Evolutionary conservation across 2,888 invertebrate genomes (phyloP), one percentile per base, ranked within the genome.

Genomic region (Orthosia gracilis): DNA sequence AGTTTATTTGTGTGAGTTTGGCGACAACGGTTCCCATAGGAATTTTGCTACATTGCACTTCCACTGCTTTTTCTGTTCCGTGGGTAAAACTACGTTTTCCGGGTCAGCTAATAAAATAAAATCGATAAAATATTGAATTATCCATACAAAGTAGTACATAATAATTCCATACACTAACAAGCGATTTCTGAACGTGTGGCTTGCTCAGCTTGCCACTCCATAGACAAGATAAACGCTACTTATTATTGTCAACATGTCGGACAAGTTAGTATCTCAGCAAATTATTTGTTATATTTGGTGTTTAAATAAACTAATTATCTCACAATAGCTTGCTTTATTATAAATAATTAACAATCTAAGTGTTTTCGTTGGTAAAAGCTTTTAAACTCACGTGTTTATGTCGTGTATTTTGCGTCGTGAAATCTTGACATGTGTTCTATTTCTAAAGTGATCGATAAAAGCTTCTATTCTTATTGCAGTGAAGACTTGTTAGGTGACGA

Each of bases 401-500:
- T 71, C 23, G 50, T 76, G 23, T 64, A 69, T 66, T 68, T 59
- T 79, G 83, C 79, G 85, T 82, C 78, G 73, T 49, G 73, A 52
- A 17, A 72, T 55, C 26, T 23, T 72, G 74, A 73, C 83, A 83
- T 85, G 86, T 85, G 85, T 85, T 77, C 76, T 23, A 74, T 50
- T 84, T 75, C 31, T 23, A 78, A 18, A 70, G 40, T 76, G 72
- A 84, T 85, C 83, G 74, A 83, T 84, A 84, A 75, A 26, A 73
- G 58, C 70, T 76, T 83, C 69, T 83, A 73, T 83, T 84, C 90
- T 90, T 83, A 86, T 94, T 92, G 15, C 94, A 96, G 96, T 92
- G 96, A 96, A 88, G 96, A 96, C 85, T 94, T 96, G 86, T 91
- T 96, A 84, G 95, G 93, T 73, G 96, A 96, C 80, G 96, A 96